phyloP scores from a whole-genome alignment of 1,140 invertebrate species.

The Drosophila murphyi region DNA sequence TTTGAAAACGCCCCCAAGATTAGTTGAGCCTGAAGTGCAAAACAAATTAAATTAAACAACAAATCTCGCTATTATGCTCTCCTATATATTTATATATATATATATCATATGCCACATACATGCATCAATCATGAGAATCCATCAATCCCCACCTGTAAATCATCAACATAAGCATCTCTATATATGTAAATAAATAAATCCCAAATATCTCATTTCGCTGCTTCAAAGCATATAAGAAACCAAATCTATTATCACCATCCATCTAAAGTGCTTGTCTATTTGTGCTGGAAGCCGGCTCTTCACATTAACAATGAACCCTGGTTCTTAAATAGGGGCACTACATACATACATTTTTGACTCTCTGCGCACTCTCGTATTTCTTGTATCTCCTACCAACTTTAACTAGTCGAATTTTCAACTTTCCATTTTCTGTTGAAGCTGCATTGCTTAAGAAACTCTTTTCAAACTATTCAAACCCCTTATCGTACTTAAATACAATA shows the following conservation, averaged over 20 bases:
- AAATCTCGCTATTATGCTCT: background rate
- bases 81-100: background rate
- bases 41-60: background rate
- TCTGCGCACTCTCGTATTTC: conserved; percentile 14
- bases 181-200: conserved; percentile 2
- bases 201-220: conserved; percentile 1
- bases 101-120: background rate
- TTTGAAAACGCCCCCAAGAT: background rate
- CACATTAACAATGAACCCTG: background rate
- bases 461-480: conserved; percentile 2
- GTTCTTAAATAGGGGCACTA: background rate
- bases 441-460: conserved; percentile 15
- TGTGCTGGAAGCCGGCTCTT: background rate
- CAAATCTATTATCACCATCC: background rate
- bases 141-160: conserved; percentile 1
- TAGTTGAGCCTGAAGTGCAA: too few relatives aligned
- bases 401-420: background rate
- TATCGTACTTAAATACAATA: conserved; percentile 5
- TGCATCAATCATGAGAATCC: background rate
- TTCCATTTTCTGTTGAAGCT: conserved; percentile 3
- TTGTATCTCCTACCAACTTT: conserved; percentile 1
- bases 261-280: background rate
- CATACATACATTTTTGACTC: conserved; percentile 3
- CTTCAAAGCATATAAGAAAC: background rate
- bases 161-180: background rate